phyloP scores from a whole-genome alignment of 2,113 vertebrate genomes.

The Alces alces region DNA sequence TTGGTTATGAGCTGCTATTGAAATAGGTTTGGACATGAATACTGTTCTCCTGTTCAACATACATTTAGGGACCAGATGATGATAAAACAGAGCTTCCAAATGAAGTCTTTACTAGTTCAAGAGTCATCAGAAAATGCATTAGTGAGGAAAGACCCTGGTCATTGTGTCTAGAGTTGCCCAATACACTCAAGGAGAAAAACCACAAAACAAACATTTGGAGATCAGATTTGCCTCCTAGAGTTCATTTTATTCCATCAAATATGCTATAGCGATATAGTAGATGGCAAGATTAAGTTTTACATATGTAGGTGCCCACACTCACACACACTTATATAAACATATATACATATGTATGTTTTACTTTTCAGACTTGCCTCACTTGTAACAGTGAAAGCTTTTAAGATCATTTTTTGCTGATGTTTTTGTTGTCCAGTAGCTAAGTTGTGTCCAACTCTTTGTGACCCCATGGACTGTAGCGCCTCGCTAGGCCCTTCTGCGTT shows the following conservation, averaged over 20 bases:
- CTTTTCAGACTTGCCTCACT: not conserved
- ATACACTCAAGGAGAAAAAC: not conserved
- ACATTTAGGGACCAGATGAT: not conserved
- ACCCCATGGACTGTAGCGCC: not conserved
- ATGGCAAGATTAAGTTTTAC: not conserved
- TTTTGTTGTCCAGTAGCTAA: not conserved
- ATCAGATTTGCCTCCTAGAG: not conserved
- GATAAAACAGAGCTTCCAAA: not conserved
- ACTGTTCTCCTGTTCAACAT: not conserved
- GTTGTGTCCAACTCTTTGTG: not conserved
- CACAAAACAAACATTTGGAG: not conserved
- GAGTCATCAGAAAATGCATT: not conserved
- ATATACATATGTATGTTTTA: not conserved
- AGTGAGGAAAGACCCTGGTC: not conserved
- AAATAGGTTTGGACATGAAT: not conserved
- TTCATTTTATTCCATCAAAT: not conserved
- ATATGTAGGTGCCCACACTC: not conserved
- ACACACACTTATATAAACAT: no score
- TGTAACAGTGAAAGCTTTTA: not conserved
- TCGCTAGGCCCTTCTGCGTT: not conserved
- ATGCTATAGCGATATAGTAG: not conserved
- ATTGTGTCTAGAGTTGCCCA: not conserved
- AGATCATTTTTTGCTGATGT: not conserved
- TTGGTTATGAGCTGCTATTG: slow-evolving; percentile 8
- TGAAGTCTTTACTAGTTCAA: not conserved